Evolutionary conservation across 2,888 invertebrate genomes (phyloP).

Genomic region (Metellina segmentata): DNA sequence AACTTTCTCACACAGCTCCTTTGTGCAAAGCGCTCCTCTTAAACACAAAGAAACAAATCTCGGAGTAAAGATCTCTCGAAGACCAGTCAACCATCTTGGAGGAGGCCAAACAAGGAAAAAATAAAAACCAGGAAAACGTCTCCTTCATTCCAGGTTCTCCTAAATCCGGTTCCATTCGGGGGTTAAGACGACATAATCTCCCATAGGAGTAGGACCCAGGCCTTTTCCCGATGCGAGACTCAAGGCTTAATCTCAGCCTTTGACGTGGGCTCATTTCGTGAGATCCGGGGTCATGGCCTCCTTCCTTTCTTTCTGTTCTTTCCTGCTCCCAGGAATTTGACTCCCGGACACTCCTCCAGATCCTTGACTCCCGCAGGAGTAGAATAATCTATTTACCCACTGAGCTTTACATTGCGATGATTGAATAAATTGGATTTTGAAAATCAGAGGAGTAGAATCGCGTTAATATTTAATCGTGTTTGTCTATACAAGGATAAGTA

Average conservation of each 20-base stretch:
- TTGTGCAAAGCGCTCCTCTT: not conserved
- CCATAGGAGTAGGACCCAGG: slow-evolving; percentile 36
- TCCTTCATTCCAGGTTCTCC: slow-evolving; percentile 49
- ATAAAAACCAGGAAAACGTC: slow-evolving; percentile 13
- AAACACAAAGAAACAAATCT: slow-evolving; percentile 6
- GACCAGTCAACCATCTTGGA: not conserved
- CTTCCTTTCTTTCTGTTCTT: no score
- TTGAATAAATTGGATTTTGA: slow-evolving; percentile 1
- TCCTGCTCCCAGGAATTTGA: no score
- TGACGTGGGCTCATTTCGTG: slow-evolving; percentile 30
- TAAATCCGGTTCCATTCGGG: slow-evolving; percentile 60
- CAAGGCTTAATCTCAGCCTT: slow-evolving; percentile 34
- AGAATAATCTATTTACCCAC: not conserved
- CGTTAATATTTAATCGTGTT: no score
- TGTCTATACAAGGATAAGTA: no score
- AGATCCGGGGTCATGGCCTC: not conserved
- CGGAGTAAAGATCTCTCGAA: not conserved
- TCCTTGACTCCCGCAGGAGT: no score
- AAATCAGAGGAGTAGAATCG: not conserved
- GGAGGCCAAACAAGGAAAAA: not conserved
- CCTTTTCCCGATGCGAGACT: slow-evolving; percentile 20
- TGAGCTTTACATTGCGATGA: not conserved
- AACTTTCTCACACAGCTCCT: not conserved
- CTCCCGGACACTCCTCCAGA: no score
- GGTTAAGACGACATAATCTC: slow-evolving; percentile 68